These are phyloP conservation scores for Phylloscopus trochilus DNA, from an alignment of 2,113 vertebrate species.

Conservation along the genomic window DNA sequence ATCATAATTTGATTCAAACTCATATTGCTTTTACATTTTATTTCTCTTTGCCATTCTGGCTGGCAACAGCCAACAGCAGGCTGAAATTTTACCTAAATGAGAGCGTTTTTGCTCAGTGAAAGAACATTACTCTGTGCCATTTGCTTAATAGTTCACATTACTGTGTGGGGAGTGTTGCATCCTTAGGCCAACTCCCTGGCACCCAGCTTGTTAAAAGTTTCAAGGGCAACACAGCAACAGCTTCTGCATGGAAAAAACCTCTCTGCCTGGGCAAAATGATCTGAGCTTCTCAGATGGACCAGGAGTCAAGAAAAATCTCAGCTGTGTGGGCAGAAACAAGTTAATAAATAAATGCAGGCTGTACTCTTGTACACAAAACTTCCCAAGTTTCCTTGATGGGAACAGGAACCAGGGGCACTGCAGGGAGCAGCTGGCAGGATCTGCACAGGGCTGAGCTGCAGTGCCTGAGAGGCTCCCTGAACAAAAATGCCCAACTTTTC, in stretches of 20 bases:
- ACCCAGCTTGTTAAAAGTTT: slow-evolving; percentile 57
- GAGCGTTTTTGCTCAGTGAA: slow-evolving; percentile 67
- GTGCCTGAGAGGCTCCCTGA: rapidly evolving
- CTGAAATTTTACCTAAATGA: slow-evolving; percentile 77
- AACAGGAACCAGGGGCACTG: not conserved
- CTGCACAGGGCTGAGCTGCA: not conserved
- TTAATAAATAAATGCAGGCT: not conserved
- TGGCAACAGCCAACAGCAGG: slow-evolving; percentile 73
- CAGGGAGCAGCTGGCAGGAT: not conserved
- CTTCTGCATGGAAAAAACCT: slow-evolving; percentile 30
- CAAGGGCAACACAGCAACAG: slow-evolving; percentile 50
- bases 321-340: not conserved
- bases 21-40: slow-evolving; percentile 75
- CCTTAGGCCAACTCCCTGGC: slow-evolving; percentile 58
- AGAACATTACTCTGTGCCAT: slow-evolving; percentile 72
- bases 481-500: rapidly evolving
- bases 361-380: not conserved
- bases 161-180: slow-evolving; percentile 51
- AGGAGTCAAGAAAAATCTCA: not conserved
- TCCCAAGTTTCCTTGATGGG: not conserved
- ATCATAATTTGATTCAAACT: slow-evolving; percentile 77
- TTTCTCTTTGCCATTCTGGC: slow-evolving; percentile 72
- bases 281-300: not conserved
- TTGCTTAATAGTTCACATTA: slow-evolving; percentile 78
- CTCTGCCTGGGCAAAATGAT: not conserved